Evolutionary conservation across 1,140 invertebrate species (phyloP).

Genomic region (Eulimnadia texana): DNA sequence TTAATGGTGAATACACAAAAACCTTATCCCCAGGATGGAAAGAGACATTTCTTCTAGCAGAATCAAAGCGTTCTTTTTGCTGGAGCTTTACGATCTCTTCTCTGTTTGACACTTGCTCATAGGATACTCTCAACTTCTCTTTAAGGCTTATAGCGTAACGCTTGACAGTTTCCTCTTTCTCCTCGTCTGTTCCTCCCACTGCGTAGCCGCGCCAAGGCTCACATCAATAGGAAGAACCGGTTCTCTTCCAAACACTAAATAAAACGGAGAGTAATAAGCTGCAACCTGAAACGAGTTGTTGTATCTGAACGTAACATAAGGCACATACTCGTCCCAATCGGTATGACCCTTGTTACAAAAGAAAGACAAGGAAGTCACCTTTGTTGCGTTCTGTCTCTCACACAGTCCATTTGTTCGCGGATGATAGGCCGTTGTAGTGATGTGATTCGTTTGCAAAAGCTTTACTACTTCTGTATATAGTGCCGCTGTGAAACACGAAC

Average conservation of each 20-base stretch:
- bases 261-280: slow-evolving; percentile 22
- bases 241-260: slow-evolving; percentile 22
- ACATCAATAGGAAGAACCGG: slow-evolving; percentile 18
- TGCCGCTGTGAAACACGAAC: neutral
- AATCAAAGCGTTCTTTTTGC: neutral
- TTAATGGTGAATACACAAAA: neutral
- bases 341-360: slow-evolving; percentile 20
- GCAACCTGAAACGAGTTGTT: slow-evolving; percentile 19
- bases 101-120: neutral
- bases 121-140: neutral
- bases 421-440: slow-evolving; percentile 22
- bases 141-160: neutral
- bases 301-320: slow-evolving; percentile 24
- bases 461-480: slow-evolving; percentile 19
- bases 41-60: neutral
- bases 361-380: slow-evolving; percentile 23
- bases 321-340: slow-evolving; percentile 26
- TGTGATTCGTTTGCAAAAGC: slow-evolving; percentile 18
- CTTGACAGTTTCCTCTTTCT: too few relatives aligned
- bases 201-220: neutral
- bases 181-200: neutral
- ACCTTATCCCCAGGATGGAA: neutral
- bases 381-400: slow-evolving; percentile 20
- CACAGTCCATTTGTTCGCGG: slow-evolving; percentile 22
- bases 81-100: neutral